Conservation (phyloP, 2,888 invertebrate species). For the Drosophila meridiana region DNA sequence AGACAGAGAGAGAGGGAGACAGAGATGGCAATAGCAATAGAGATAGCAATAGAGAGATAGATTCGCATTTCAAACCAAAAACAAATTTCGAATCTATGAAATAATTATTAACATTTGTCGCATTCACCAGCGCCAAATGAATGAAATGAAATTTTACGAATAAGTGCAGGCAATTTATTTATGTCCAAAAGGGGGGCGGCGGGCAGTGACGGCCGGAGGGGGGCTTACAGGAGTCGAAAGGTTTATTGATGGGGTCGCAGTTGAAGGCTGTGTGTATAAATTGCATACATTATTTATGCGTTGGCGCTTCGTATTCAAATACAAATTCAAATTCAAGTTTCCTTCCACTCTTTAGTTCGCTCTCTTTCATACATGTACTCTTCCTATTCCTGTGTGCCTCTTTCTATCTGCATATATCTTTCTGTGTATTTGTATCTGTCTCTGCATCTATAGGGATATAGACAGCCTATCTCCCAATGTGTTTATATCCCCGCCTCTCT, state of each 20-base stretch:
- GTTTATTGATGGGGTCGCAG: slow-evolving; percentile 6
- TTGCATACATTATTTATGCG: slow-evolving; percentile 4
- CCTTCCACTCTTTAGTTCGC: background rate
- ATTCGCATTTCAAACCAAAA: slow-evolving; percentile 20
- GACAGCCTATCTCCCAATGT: background rate
- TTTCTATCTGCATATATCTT: background rate
- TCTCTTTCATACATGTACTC: background rate
- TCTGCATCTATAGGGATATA: background rate
- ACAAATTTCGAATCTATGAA: slow-evolving; percentile 45
- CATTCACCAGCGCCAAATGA: background rate
- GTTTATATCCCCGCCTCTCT: background rate
- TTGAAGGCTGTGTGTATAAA: slow-evolving; percentile 2
- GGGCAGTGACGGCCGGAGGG: background rate
- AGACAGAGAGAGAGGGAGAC: background rate
- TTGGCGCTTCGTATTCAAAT: background rate
- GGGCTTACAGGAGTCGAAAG: background rate
- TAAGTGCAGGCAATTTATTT: slow-evolving; percentile 8
- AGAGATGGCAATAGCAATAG: background rate
- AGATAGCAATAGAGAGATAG: background rate
- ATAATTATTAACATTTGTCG: slow-evolving; percentile 56
- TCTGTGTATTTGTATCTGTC: no score
- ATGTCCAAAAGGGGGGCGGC: background rate
- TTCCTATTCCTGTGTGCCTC: background rate
- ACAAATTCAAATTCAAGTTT: background rate
- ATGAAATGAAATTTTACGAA: slow-evolving; percentile 2